A percentile compares a stretch with the other conserved stretches of the same genome.
These are phyloP conservation scores for Hycleus phaleratus DNA, from an alignment of 1,140 invertebrate genomes.

Conservation along the genomic window DNA sequence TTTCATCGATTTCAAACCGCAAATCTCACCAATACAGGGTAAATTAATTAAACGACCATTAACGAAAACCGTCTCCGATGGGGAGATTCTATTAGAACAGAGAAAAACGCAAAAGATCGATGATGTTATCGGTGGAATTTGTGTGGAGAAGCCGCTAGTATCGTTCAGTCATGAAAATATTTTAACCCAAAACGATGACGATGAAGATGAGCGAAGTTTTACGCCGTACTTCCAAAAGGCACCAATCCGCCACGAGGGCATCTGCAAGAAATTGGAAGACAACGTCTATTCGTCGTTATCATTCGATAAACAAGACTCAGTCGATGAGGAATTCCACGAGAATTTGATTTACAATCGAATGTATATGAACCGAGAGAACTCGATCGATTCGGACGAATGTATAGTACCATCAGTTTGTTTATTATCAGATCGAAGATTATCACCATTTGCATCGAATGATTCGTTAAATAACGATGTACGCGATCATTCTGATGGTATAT, in stretches of 20 bases:
- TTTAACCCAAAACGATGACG: constrained; percentile 24
- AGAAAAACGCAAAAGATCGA: constrained; percentile 38
- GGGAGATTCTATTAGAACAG: constrained; percentile 66
- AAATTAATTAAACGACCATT: constrained; percentile 51
- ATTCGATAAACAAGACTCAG: constrained; percentile 37
- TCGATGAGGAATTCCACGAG: constrained; percentile 68
- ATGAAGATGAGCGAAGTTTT: constrained; percentile 29
- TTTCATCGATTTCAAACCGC: constrained; percentile 78
- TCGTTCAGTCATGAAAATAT: constrained; percentile 54
- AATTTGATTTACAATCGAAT: constrained; percentile 64
- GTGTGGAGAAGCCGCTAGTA: constrained; percentile 43
- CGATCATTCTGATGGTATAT: constrained; percentile 73
- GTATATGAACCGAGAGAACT: constrained; percentile 46
- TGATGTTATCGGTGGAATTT: constrained; percentile 36
- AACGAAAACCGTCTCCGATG: constrained; percentile 72
- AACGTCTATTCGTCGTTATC: constrained; percentile 35
- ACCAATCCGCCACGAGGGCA: constrained; percentile 53
- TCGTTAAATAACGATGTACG: constrained; percentile 67
- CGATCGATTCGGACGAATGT: constrained; percentile 36
- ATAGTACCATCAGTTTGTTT: constrained; percentile 40
- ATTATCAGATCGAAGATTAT: constrained; percentile 41
- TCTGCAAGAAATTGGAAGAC: constrained; percentile 35
- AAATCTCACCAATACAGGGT: constrained; percentile 40
- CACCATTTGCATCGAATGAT: constrained; percentile 73
- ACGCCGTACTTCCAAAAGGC: constrained; percentile 47